Evolutionary conservation across 2,113 vertebrate species (phyloP).

Genomic region (Alectura lathami): DNA sequence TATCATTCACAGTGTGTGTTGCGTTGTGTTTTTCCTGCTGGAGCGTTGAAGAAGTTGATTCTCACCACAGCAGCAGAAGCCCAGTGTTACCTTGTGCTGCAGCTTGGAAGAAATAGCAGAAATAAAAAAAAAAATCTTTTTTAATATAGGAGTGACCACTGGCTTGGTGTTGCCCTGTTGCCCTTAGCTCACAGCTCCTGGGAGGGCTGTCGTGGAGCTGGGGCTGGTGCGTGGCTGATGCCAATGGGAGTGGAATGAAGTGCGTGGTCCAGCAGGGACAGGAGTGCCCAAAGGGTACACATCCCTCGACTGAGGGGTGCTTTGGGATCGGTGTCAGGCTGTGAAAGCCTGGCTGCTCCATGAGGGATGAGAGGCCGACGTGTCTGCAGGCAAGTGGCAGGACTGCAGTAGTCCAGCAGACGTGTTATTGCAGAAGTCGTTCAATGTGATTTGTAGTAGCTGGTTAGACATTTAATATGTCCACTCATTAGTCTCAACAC

Average conservation of each 20-base stretch:
- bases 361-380: not conserved
- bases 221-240: rapidly evolving
- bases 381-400: not conserved
- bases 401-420: not conserved
- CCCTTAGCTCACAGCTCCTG: not conserved
- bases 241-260: rapidly evolving
- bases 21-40: not conserved
- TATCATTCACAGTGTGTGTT: not conserved
- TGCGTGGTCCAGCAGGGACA: rapidly evolving
- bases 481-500: constrained; percentile 12
- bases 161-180: not conserved
- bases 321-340: not conserved
- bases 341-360: not conserved
- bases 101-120: not conserved
- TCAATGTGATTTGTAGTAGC: constrained; percentile 37
- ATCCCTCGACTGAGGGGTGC: not conserved
- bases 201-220: not conserved
- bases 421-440: not conserved
- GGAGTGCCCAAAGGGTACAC: not conserved
- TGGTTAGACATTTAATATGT: not conserved
- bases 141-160: not conserved
- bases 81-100: not conserved
- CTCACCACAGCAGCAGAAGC: rapidly evolving
- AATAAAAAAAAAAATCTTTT: not conserved
- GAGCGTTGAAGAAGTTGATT: not conserved